Evolutionary conservation across 2,797 vertebrate species (phyloP), one percentile per base, ranked within the genome.

Genomic region (Antennarius maculatus): DNA sequence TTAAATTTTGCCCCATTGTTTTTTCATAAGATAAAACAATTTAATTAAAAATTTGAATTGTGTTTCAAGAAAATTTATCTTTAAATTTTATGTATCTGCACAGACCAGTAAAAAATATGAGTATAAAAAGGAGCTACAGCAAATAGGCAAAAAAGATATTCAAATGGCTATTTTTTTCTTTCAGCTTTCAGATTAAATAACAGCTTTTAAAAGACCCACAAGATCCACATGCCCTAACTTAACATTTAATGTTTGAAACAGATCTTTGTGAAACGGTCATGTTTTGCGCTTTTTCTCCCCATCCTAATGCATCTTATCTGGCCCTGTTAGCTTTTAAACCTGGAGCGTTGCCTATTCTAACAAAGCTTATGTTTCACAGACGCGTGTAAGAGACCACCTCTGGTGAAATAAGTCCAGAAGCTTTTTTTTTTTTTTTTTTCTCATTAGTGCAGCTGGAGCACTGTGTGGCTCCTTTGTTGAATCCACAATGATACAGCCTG

Each of bases 401-500:
- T 53, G 45, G 48, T 45, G 16, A 41, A 78, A 71, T 14, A 57
- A 73, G 67, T 70, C 64, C n/a, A 2, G 72, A 66, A 59, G 48
- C 28, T 31, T 68, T 74, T 65, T 67, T 34, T 28, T 37, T 68
- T 74, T 62, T 65, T 34, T 34, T 8, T 34, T 34, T 8, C 64
- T 56, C 77, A 76, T 79, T 54, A 66, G 79, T 31, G 71, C 8
- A 57, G 76, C 58, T 3, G 0, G 45, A 76, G 69, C 14, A 15
- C 71, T 86, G 71, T 77, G 67, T 69, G 77, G 71, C 67, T 47
- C 61, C 72, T 79, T 85, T 90, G 82, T 83, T 56, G 3, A 63
- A 66, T 68, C 76, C 77, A 83, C 79, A 82, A 79, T 77, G 69
- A 81, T 34, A 65, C 56, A 54, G 63, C 59, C 16, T n/a, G 47